phyloP scores from a whole-genome alignment of 2,113 vertebrate species.

The Choloepus hoffmanni region DNA sequence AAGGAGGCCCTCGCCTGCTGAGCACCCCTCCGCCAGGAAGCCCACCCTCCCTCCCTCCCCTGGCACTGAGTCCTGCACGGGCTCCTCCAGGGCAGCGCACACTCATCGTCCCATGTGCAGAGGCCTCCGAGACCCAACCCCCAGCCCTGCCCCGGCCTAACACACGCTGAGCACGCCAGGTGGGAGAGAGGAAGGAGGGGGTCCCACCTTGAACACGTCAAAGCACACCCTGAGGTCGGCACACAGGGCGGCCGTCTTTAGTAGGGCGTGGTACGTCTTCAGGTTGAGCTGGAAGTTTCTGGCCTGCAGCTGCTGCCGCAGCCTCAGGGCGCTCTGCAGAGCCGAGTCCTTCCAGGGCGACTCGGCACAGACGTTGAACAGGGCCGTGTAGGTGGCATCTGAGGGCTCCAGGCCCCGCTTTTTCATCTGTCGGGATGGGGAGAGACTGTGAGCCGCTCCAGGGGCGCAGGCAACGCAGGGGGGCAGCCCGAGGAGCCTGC shows the following conservation, averaged over 20 bases:
- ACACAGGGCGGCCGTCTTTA: conserved; percentile 92
- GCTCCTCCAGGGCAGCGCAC: neutral
- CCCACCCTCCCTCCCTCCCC: neutral
- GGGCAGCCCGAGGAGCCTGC: neutral
- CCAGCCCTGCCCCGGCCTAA: neutral
- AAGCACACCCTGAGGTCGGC: conserved; percentile 92
- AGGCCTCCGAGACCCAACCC: neutral
- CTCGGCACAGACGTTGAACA: conserved; percentile 96
- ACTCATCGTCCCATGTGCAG: neutral
- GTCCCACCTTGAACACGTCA: conserved; percentile 91
- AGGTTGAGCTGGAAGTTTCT: conserved; percentile 89
- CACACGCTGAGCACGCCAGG: too few species aligned
- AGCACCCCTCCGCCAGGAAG: neutral
- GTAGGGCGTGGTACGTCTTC: conserved; percentile 92
- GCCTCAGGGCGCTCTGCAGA: conserved; percentile 90
- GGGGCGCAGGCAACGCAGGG: neutral
- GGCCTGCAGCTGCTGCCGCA: conserved; percentile 90
- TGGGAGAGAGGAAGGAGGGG: neutral
- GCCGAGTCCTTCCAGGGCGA: conserved; percentile 91
- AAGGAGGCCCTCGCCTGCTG: neutral
- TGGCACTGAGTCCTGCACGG: neutral
- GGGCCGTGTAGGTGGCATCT: conserved; percentile 94
- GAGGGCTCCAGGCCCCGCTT: conserved; percentile 91
- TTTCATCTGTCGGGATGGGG: conserved; percentile 91
- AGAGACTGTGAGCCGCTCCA: neutral